phyloP scores from a whole-genome alignment of 2,113 vertebrate species.

The Nothoprocta pentlandii region DNA sequence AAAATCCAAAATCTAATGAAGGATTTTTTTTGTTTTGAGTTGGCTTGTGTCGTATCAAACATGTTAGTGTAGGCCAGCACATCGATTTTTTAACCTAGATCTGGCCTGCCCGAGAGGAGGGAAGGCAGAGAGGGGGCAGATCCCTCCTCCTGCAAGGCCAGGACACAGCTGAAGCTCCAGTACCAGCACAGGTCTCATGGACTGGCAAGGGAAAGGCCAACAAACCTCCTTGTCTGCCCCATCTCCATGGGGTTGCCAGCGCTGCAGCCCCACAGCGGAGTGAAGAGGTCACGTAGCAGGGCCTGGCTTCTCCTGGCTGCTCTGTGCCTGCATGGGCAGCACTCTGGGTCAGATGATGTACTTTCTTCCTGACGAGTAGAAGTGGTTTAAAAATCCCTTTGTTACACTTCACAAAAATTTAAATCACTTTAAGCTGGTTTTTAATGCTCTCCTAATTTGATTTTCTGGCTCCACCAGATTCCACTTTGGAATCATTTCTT shows the following conservation, averaged over 20 bases:
- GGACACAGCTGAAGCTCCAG: not conserved
- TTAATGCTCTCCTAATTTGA: slow-evolving; percentile 47
- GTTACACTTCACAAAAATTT: slow-evolving; percentile 54
- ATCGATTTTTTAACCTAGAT: not conserved
- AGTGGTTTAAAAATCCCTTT: slow-evolving; percentile 47
- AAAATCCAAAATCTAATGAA: slow-evolving; percentile 6
- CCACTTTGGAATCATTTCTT: not conserved
- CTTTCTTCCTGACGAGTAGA: slow-evolving; percentile 9
- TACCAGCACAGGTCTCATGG: not conserved
- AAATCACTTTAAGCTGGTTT: slow-evolving; percentile 65
- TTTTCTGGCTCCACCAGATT: slow-evolving; percentile 40
- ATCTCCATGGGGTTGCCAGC: not conserved
- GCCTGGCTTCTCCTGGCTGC: not conserved
- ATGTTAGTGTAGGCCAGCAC: not conserved
- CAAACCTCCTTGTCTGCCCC: not conserved
- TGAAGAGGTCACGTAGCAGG: rapidly evolving
- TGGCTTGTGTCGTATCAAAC: not conserved
- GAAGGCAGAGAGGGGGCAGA: not conserved
- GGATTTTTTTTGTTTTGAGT: not conserved
- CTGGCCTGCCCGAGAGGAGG: not conserved
- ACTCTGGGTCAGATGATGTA: not conserved
- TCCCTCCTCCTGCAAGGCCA: rapidly evolving
- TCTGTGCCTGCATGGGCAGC: not conserved
- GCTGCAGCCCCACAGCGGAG: not conserved
- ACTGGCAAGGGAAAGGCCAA: not conserved